Evolutionary conservation across 2,113 vertebrate genomes (phyloP), one percentile per base, ranked within the genome.

Genomic region (Excalfactoria chinensis): DNA sequence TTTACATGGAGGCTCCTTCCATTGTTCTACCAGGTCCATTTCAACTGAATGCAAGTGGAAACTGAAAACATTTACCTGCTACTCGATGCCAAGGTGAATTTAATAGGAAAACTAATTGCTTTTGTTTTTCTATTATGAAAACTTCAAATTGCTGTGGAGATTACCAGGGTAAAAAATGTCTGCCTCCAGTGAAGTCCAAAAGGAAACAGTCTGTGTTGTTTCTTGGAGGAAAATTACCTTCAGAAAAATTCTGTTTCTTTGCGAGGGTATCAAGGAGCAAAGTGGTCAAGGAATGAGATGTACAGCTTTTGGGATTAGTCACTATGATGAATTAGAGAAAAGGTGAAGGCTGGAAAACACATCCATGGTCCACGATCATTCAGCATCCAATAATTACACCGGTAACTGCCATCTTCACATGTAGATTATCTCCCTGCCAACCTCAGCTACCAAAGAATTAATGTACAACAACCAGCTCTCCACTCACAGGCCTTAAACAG

Each of bases 21-120:
- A n/a, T 90, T 90, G 80, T 81, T 88, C 88, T 81, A n/a, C 60
- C 69, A 48, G 60, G 56, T 63, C 69, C 0, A 8, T 91, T 89
- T 89, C 92, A 84, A 48, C 60, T 86, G 83, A 95, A 70, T 77
- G 85, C 68, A 89, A 60, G 63, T 30, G n/a, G 46, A 95, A 95
- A 85, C 74, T 25, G 63, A 89, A 89, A 93, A 93, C 59, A 18
- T 74, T 89, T 66, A 93, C 82, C 90, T 93, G 64, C 13, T 86
- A 69, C 85, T 95, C 79, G 70, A 35, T 48, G 74, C 83, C 89
- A 93, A 86, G 34, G 60, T 91, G 88, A 93, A 94, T 95, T 91
- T 93, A 94, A 94, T 95, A 72, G 91, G 90, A 86, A 94, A 94
- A 89, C 89, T 95, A 95, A 95, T 90, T 95, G 85, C 79, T 91